phyloP scores from a whole-genome alignment of 2,113 vertebrate genomes.

The Sebastes fasciatus region DNA sequence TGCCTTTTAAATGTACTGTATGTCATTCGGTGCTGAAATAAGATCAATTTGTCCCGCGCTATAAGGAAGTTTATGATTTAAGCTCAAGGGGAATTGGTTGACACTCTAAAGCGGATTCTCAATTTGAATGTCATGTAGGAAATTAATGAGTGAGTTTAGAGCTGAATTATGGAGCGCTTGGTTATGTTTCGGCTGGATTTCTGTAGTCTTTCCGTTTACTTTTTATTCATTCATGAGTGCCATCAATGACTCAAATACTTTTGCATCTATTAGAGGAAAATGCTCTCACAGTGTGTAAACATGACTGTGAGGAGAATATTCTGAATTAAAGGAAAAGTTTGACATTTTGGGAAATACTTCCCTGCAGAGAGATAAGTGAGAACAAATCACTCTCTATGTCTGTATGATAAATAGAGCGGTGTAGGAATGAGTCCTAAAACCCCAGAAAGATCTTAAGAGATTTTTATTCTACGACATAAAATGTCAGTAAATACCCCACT shows the following conservation, averaged over 20 bases:
- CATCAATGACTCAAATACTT: conserved; percentile 7
- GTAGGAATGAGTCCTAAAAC: not conserved
- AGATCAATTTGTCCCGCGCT: conserved; percentile 66
- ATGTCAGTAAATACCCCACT: too few relatives aligned
- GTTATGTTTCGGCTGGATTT: conserved; percentile 41
- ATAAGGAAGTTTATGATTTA: conserved; percentile 63
- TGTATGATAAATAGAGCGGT: not conserved
- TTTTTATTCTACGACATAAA: not conserved
- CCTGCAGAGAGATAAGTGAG: not conserved
- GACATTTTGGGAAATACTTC: not conserved
- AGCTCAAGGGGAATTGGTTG: conserved; percentile 51
- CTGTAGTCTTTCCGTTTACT: conserved; percentile 28
- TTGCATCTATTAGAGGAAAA: conserved; percentile 11
- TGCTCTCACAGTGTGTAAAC: conserved; percentile 6
- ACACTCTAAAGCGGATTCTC: conserved; percentile 49
- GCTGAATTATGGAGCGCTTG: conserved; percentile 54
- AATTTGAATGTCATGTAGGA: conserved; percentile 61
- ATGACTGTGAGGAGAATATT: not conserved
- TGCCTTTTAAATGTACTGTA: conserved; percentile 46
- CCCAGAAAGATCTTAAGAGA: not conserved
- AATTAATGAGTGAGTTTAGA: conserved; percentile 57
- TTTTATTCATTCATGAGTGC: conserved; percentile 37
- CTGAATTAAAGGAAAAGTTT: not conserved
- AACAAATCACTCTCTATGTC: not conserved
- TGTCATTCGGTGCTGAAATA: conserved; percentile 59